These are phyloP conservation scores for Odobenus rosmarus DNA, from an alignment of 2,113 vertebrate genomes.

Conservation along the genomic window DNA sequence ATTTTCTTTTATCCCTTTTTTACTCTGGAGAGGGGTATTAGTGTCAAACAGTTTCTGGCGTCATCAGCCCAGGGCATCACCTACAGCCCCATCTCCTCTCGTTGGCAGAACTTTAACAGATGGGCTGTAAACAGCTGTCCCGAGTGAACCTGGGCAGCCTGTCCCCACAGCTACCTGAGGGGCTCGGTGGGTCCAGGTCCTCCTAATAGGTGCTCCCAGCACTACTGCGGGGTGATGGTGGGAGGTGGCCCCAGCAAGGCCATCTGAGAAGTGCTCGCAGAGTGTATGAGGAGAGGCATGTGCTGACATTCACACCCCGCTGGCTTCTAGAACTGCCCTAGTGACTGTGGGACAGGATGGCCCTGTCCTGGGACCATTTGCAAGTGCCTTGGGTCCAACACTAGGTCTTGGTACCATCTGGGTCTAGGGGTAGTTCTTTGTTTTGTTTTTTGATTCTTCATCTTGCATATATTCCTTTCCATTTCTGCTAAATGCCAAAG, in stretches of 20 bases:
- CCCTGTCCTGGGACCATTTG: background rate
- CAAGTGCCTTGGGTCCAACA: background rate
- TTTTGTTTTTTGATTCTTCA: background rate
- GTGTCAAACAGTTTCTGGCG: background rate
- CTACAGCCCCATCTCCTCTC: background rate
- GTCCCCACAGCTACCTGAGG: background rate
- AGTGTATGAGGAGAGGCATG: background rate
- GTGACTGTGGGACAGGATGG: background rate
- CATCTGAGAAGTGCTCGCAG: background rate
- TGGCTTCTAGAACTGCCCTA: background rate
- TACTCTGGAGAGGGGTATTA: background rate
- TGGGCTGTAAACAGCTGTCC: background rate
- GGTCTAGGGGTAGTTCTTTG: background rate
- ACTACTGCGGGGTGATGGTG: background rate
- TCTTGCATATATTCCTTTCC: background rate
- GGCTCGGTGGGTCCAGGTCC: background rate
- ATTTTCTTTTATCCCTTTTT: constrained; percentile 12
- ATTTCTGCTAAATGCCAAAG: background rate
- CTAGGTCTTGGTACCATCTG: background rate
- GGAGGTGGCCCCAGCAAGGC: background rate
- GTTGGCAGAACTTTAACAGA: background rate
- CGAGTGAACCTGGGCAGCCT: background rate
- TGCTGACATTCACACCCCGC: background rate
- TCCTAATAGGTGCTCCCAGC: background rate
- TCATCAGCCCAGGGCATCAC: background rate